phyloP scores from a whole-genome alignment of 1,140 invertebrate genomes.

The Anastrepha obliqua region DNA sequence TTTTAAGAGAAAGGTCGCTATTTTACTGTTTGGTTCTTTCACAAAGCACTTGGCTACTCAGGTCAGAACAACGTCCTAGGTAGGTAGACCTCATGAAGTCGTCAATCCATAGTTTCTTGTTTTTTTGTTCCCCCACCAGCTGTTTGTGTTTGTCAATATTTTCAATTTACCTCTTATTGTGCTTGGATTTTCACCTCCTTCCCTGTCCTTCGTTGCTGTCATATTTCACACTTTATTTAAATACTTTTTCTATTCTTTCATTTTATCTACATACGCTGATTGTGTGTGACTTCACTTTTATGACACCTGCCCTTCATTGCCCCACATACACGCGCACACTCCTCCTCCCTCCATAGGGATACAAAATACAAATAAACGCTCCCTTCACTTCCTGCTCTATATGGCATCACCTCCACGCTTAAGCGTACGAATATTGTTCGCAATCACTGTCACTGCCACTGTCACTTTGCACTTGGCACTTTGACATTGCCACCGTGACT shows the following conservation, averaged over 20 bases:
- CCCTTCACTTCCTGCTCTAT: not conserved
- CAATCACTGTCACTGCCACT: conserved; percentile 48
- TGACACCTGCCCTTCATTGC: conserved; percentile 10
- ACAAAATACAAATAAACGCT: too few relatives aligned
- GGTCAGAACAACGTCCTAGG: too few relatives aligned
- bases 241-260: not conserved
- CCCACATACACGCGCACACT: not conserved
- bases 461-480: conserved; percentile 47
- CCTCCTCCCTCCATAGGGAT: too few relatives aligned
- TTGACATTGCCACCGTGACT: conserved; percentile 37
- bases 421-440: conserved; percentile 27
- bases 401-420: not conserved
- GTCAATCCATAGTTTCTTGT: too few relatives aligned
- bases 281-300: conserved; percentile 12
- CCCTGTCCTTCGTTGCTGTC: not conserved
- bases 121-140: too few relatives aligned
- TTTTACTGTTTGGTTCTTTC: too few relatives aligned
- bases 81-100: too few relatives aligned
- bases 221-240: not conserved
- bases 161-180: not conserved
- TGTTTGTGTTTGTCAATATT: too few relatives aligned
- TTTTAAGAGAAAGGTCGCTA: too few relatives aligned
- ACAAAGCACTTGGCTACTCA: too few relatives aligned
- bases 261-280: not conserved
- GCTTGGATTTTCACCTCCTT: not conserved